A percentile compares a stretch with the other conserved stretches of the same genome.
These are phyloP conservation scores for Porites divaricata DNA, from an alignment of 92 coral and sea anemone genomes.

Conservation along the genomic window DNA sequence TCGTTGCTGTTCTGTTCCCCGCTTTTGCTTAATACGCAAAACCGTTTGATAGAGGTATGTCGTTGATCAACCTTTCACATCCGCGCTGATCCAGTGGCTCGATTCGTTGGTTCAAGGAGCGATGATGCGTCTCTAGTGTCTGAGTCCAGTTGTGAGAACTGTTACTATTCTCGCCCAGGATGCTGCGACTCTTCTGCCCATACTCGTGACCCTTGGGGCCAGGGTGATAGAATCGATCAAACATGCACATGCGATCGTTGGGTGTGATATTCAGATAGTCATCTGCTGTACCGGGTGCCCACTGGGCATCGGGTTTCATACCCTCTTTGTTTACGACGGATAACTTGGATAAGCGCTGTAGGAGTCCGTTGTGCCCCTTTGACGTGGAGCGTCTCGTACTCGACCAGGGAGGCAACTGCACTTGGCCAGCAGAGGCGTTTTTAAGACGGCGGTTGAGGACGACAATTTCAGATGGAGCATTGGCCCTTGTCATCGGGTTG, in stretches of 20 bases:
- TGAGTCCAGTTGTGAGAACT: slow-evolving; percentile 4
- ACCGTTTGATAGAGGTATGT: background rate
- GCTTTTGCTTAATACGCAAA: slow-evolving; percentile 3
- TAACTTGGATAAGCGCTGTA: background rate
- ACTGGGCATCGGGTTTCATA: background rate
- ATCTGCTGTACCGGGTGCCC: background rate
- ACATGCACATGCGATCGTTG: slow-evolving; percentile 11
- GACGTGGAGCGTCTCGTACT: background rate
- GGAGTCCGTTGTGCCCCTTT: background rate
- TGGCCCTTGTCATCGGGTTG: slow-evolving; percentile 13
- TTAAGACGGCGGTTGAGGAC: slow-evolving; percentile 6
- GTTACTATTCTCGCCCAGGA: slow-evolving; percentile 14
- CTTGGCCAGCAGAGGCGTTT: background rate
- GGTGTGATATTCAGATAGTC: background rate
- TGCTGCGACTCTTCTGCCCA: slow-evolving; percentile 8
- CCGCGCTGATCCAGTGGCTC: slow-evolving; percentile 9
- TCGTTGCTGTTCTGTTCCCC: no score
- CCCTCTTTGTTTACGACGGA: background rate
- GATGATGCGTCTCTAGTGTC: slow-evolving; percentile 2
- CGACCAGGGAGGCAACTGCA: slow-evolving; percentile 31
- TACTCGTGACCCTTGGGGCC: background rate
- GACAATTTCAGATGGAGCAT: slow-evolving; percentile 16
- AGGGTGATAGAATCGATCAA: slow-evolving; percentile 7
- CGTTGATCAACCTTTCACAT: background rate
- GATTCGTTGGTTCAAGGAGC: background rate